Percentiles rank a stretch among this genome's conserved stretches.
These are phyloP conservation scores for rabbit (Oryctolagus cuniculus) DNA, from an alignment of 2,113 vertebrate species.

Conservation along the genomic window mOryCun1.1 NC_091436.1:80272001-80272500, in stretches of 20 bases:
- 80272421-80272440: background rate
- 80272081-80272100: background rate
- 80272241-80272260: slow-evolving; percentile 6
- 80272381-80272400: background rate
- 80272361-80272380: slow-evolving; percentile 59
- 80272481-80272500: background rate
- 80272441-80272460: background rate
- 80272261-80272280: slow-evolving; percentile 17
- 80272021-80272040: background rate
- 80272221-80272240: slow-evolving; percentile 49
- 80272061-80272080: background rate
- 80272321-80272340: slow-evolving; percentile 46
- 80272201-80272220: background rate
- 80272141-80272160: background rate
- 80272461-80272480: background rate
- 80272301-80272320: background rate
- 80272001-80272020: background rate
- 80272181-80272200: background rate
- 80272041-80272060: background rate
- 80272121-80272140: no score
- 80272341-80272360: background rate
- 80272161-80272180: slow-evolving; percentile 39
- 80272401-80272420: background rate
- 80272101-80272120: background rate
- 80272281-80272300: background rate